Evolutionary conservation across 2,797 vertebrate genomes (phyloP).

Genomic region (Chrosomus eos): DNA sequence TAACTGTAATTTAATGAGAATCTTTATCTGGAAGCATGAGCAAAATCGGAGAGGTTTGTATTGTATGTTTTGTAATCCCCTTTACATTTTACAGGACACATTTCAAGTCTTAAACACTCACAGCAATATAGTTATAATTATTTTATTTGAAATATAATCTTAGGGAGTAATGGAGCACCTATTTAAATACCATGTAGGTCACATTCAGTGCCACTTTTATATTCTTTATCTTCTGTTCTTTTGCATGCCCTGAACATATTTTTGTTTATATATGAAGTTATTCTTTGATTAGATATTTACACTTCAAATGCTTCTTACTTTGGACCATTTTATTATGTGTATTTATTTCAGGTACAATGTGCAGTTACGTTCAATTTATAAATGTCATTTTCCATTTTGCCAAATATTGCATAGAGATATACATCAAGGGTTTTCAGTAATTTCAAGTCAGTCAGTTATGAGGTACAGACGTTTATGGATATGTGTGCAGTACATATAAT

Average conservation of each 20-base stretch:
- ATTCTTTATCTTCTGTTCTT: conserved; percentile 74
- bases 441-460: conserved; percentile 63
- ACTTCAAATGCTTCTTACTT: conserved; percentile 65
- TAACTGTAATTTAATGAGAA: conserved; percentile 16
- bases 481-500: conserved; percentile 81
- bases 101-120: conserved; percentile 32
- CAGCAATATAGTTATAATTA: conserved; percentile 64
- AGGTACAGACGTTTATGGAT: conserved; percentile 70
- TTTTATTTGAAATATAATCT: conserved; percentile 61
- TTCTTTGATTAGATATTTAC: conserved; percentile 61
- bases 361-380: conserved; percentile 68
- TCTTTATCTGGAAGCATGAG: conserved; percentile 28
- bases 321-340: conserved; percentile 65
- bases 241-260: conserved; percentile 69
- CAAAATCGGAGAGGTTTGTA: conserved; percentile 29
- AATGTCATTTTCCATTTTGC: conserved; percentile 71
- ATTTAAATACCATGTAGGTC: conserved; percentile 78
- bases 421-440: conserved; percentile 47
- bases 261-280: conserved; percentile 64
- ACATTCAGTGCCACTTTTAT: conserved; percentile 72
- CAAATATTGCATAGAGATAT: conserved; percentile 74
- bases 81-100: conserved; percentile 4
- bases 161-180: conserved; percentile 57
- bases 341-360: conserved; percentile 62
- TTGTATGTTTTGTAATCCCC: conserved; percentile 42